phyloP scores from a whole-genome alignment of 1,140 invertebrate species.

The Aricia agestis region DNA sequence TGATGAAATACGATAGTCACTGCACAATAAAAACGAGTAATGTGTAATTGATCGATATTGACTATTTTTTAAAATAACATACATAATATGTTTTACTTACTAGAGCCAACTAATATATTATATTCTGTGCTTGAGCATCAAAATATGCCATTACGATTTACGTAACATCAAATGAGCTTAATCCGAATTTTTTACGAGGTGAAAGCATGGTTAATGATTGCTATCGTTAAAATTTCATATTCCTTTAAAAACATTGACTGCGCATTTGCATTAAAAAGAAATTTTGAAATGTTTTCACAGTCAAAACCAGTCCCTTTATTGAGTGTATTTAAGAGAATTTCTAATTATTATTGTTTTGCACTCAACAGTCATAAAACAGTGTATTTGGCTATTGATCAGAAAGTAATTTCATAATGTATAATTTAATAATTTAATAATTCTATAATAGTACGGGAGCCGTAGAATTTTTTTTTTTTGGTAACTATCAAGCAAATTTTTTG shows the following conservation, averaged over 20 bases:
- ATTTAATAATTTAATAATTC: too few relatives aligned
- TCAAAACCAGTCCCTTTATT: not conserved
- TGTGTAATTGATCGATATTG: too few relatives aligned
- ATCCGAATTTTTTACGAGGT: not conserved
- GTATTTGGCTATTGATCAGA: not conserved
- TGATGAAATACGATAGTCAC: too few relatives aligned
- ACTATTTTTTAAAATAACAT: too few relatives aligned
- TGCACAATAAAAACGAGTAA: too few relatives aligned
- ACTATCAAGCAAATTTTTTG: too few relatives aligned
- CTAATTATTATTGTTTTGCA: not conserved
- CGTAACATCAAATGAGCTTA: not conserved
- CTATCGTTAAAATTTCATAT: not conserved
- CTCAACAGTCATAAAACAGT: not conserved
- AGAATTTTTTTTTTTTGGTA: too few relatives aligned
- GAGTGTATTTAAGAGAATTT: not conserved
- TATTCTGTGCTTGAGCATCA: too few relatives aligned
- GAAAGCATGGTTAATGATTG: slow-evolving; percentile 1
- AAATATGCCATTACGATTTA: not conserved
- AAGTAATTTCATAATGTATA: not conserved
- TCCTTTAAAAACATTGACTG: not conserved
- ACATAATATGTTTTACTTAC: too few relatives aligned
- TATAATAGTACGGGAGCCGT: too few relatives aligned
- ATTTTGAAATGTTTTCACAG: not conserved
- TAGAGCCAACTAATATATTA: too few relatives aligned
- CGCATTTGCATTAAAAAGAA: not conserved